A percentile compares a stretch with the other conserved stretches of the same genome.
Evolutionary conservation across 2,113 vertebrate species (phyloP).

Genomic region (Dipodomys spectabilis): DNA sequence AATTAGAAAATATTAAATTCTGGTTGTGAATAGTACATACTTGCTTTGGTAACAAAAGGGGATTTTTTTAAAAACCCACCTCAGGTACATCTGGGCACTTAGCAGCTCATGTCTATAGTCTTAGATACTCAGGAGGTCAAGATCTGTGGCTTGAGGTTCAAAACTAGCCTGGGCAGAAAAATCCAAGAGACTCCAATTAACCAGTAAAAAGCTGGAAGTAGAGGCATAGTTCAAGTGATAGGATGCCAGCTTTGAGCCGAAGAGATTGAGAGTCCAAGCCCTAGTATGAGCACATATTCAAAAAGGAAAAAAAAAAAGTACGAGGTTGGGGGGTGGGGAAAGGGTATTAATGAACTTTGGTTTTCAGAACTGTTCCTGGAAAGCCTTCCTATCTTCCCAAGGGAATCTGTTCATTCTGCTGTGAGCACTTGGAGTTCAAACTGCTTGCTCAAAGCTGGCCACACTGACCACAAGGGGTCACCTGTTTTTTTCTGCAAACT

Average conservation of each 20-base stretch:
- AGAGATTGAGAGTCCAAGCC: too few species aligned
- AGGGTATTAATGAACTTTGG: not conserved
- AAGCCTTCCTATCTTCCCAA: not conserved
- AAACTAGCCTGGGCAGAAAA: too few species aligned
- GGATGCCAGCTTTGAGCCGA: too few species aligned
- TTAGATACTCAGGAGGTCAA: too few species aligned
- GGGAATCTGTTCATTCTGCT: not conserved
- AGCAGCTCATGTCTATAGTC: too few species aligned
- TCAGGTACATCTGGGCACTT: too few species aligned
- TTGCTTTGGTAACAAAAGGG: conserved; percentile 24
- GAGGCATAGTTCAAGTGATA: too few species aligned
- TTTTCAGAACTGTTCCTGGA: conserved; percentile 33
- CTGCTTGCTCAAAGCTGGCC: not conserved
- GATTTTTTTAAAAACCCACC: not conserved
- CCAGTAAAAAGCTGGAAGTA: too few species aligned
- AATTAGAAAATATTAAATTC: not conserved
- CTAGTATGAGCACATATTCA: too few species aligned
- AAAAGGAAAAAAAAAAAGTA: too few species aligned
- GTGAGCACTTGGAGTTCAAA: conserved; percentile 31
- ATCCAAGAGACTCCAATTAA: too few species aligned
- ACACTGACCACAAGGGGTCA: not conserved
- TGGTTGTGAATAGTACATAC: not conserved
- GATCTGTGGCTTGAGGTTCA: too few species aligned
- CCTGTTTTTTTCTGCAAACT: not conserved
- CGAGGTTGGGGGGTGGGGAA: not conserved